Evolutionary conservation across 2,113 vertebrate species (phyloP).

Genomic region (Gnathonemus longibarbis): DNA sequence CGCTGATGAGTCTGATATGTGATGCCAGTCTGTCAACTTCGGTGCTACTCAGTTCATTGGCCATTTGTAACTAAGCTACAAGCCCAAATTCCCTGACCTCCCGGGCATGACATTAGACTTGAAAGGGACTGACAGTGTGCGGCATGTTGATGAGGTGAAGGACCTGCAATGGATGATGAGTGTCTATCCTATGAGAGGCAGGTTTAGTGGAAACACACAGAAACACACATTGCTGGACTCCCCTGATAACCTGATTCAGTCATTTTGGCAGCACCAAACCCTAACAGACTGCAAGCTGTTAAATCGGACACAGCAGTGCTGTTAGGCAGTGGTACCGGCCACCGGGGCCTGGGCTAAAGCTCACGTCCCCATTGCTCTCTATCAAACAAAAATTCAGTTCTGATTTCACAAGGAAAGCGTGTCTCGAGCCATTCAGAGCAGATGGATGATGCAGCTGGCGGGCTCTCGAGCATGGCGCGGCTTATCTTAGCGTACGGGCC

Average conservation of each 20-base stretch:
- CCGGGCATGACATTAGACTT: neutral
- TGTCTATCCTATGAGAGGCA: neutral
- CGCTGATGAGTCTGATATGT: neutral
- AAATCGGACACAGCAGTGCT: neutral
- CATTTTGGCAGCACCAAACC: neutral
- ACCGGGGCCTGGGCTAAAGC: neutral
- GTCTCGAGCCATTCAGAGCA: neutral
- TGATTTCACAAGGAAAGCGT: neutral
- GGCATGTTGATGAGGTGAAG: neutral
- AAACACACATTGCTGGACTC: neutral
- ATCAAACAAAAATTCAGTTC: neutral
- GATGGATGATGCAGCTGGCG: neutral
- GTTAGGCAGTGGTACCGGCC: neutral
- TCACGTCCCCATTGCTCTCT: neutral
- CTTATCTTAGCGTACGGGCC: neutral
- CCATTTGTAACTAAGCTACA: constrained; percentile 12
- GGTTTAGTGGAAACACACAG: neutral
- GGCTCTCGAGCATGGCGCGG: neutral
- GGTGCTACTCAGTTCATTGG: neutral
- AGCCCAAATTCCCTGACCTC: neutral
- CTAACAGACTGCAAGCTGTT: neutral
- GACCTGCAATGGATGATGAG: neutral
- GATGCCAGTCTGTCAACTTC: neutral
- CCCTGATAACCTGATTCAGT: neutral
- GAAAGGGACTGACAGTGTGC: neutral